Conservation (phyloP, 2,797 vertebrate species). For the Chrosomus eos region DNA sequence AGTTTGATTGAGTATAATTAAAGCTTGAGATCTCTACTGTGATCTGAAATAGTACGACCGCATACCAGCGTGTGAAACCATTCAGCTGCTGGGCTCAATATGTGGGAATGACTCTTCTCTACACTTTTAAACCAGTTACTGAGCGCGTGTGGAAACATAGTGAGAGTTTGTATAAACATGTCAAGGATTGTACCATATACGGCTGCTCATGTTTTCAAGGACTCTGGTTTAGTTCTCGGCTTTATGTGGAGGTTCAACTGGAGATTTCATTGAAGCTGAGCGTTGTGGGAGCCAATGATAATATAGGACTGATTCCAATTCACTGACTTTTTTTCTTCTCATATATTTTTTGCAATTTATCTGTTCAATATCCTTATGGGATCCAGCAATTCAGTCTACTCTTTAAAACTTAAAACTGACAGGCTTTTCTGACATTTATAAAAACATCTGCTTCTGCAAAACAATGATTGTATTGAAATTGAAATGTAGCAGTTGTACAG, state of each 20-base stretch:
- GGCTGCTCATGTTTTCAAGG: not conserved
- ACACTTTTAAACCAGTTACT: not conserved
- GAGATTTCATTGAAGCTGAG: slow-evolving; percentile 21
- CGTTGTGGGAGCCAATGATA: slow-evolving; percentile 20
- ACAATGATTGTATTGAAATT: not conserved
- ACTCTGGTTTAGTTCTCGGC: slow-evolving; percentile 8
- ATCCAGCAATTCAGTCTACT: not conserved
- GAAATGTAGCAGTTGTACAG: not conserved
- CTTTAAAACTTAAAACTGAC: not conserved
- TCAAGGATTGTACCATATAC: not conserved
- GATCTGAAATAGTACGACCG: not conserved
- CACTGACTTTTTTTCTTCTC: too few species aligned
- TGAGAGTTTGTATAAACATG: not conserved
- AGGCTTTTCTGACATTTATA: not conserved
- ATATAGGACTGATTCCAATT: not conserved
- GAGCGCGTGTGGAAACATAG: not conserved
- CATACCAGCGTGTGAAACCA: not conserved
- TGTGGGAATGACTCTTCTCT: slow-evolving; percentile 16
- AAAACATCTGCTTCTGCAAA: not conserved
- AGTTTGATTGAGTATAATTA: not conserved
- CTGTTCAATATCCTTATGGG: not conserved
- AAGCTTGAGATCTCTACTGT: not conserved
- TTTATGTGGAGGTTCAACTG: slow-evolving; percentile 2
- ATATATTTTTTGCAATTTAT: not conserved
- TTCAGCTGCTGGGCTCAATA: slow-evolving; percentile 8